Evolutionary conservation across 1,140 invertebrate species (phyloP).

Genomic region (Drosophila ironensis): DNA sequence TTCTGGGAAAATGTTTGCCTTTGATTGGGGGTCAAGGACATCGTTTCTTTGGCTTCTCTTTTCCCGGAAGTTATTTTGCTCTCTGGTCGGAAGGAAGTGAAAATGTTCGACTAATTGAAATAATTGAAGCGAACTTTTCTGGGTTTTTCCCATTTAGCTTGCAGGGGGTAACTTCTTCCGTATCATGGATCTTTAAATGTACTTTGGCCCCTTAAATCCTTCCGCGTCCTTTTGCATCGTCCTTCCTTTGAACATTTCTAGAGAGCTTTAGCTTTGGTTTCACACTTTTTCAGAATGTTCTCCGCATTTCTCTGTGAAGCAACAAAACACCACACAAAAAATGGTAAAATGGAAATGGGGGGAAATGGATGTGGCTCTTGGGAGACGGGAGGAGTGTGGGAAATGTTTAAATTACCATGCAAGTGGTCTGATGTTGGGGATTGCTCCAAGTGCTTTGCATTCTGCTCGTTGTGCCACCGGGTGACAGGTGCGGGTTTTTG

Average conservation of each 20-base stretch:
- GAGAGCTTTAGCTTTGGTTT: constrained; percentile 46
- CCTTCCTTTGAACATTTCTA: constrained; percentile 6
- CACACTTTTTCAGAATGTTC: constrained; percentile 17
- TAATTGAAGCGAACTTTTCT: constrained; percentile 36
- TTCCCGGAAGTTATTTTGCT: constrained; percentile 22
- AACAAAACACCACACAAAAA: no score
- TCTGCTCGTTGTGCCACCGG: constrained; percentile 5
- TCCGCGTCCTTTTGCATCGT: neutral
- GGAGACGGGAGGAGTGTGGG: neutral
- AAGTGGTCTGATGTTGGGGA: constrained; percentile 16
- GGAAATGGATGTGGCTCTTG: constrained; percentile 7
- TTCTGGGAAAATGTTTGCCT: neutral
- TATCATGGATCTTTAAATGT: constrained; percentile 12
- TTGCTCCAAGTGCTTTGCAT: constrained; percentile 33
- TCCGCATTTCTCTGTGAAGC: constrained; percentile 21
- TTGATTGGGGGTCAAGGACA: constrained; percentile 18
- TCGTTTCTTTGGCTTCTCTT: constrained; percentile 1
- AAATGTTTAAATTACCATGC: constrained; percentile 58
- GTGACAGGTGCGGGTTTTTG: constrained; percentile 49
- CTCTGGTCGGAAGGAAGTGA: constrained; percentile 29
- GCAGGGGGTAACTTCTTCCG: neutral
- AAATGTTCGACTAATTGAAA: constrained; percentile 38
- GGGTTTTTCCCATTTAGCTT: neutral
- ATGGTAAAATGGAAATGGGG: neutral
- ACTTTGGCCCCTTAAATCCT: neutral